phyloP scores from a whole-genome alignment of 2,113 vertebrate genomes.

The Callionymus lyra region DNA sequence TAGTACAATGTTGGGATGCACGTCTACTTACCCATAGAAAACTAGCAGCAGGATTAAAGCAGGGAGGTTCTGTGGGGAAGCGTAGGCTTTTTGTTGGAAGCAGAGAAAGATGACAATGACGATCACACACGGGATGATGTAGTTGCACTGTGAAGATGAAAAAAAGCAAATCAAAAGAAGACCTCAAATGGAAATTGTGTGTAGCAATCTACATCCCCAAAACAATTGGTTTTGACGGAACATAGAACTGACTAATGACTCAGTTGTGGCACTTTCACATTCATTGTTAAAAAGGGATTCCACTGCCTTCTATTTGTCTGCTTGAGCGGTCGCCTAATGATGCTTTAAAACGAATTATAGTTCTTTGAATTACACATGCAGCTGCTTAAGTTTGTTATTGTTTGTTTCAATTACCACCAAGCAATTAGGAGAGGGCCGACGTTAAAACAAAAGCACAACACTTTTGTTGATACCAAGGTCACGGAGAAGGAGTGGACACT shows the following conservation, averaged over 20 bases:
- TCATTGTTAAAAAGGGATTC: neutral
- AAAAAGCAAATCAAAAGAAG: neutral
- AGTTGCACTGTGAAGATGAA: slow-evolving; percentile 79
- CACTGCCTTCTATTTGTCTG: too few relatives aligned
- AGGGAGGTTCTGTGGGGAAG: slow-evolving; percentile 86
- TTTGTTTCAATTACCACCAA: slow-evolving; percentile 1
- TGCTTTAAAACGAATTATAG: neutral
- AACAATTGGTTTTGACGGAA: too few relatives aligned
- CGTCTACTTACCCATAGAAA: slow-evolving; percentile 82
- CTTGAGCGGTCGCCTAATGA: slow-evolving; percentile 1
- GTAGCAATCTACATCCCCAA: too few relatives aligned
- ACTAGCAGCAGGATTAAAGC: slow-evolving; percentile 84
- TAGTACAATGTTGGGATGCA: neutral
- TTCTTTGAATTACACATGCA: neutral
- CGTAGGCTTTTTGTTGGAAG: slow-evolving; percentile 95
- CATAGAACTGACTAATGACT: slow-evolving; percentile 29
- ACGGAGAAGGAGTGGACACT: neutral
- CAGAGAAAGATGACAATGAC: slow-evolving; percentile 94
- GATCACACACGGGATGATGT: slow-evolving; percentile 80
- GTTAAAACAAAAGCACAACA: too few relatives aligned
- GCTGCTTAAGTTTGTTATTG: neutral
- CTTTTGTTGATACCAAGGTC: too few relatives aligned
- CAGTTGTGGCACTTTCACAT: slow-evolving; percentile 41
- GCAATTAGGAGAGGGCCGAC: too few relatives aligned
- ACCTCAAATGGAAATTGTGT: neutral